Conservation (phyloP, 2,797 vertebrate species). For the Euthynnus affinis region DNA sequence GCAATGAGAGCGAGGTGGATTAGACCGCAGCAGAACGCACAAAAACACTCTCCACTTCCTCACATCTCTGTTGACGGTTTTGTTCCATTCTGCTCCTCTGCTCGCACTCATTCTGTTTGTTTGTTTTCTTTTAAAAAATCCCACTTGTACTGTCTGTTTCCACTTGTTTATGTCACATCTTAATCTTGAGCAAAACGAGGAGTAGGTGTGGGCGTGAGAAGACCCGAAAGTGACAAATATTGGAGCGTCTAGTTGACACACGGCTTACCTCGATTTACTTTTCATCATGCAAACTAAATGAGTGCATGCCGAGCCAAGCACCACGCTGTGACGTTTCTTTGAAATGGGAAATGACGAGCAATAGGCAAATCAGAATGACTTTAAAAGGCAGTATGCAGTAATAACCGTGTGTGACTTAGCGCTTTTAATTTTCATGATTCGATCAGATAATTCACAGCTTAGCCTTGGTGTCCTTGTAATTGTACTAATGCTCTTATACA, state of each 20-base stretch:
- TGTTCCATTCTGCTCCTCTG: constrained; percentile 53
- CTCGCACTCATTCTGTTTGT: constrained; percentile 23
- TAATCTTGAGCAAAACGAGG: constrained; percentile 59
- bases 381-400: constrained; percentile 44
- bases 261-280: constrained; percentile 68
- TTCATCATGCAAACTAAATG: constrained; percentile 68
- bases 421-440: constrained; percentile 60
- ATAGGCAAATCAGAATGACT: constrained; percentile 55
- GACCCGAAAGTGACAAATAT: constrained; percentile 63
- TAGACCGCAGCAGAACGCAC: constrained; percentile 77
- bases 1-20: constrained; percentile 95
- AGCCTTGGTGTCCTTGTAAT: constrained; percentile 50
- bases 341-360: constrained; percentile 52
- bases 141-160: constrained; percentile 54
- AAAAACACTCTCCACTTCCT: constrained; percentile 56
- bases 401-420: constrained; percentile 44
- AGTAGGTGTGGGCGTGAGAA: constrained; percentile 32
- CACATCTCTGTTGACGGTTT: constrained; percentile 49
- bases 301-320: constrained; percentile 58
- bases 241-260: constrained; percentile 60
- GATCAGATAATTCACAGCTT: constrained; percentile 63
- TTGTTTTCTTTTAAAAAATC: constrained; percentile 21
- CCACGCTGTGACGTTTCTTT: constrained; percentile 40
- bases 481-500: constrained; percentile 36
- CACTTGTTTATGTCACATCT: constrained; percentile 47